Evolutionary conservation across 2,113 vertebrate genomes (phyloP).

Genomic region (Oryzias melastigma): DNA sequence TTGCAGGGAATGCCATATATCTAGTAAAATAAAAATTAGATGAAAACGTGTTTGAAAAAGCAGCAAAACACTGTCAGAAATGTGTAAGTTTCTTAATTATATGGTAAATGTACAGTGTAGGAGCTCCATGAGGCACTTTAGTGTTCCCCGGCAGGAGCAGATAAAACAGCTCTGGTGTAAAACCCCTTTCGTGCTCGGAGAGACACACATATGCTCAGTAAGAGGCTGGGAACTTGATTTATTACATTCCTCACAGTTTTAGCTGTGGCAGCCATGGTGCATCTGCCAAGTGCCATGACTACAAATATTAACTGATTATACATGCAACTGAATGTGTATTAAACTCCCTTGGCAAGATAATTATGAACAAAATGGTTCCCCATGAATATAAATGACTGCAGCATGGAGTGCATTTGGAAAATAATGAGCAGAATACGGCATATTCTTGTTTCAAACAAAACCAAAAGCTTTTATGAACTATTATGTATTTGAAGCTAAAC

Average conservation of each 20-base stretch:
- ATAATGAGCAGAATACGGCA: slow-evolving; percentile 15
- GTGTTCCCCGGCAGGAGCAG: not conserved
- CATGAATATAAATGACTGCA: slow-evolving; percentile 56
- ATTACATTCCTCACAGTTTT: slow-evolving; percentile 8
- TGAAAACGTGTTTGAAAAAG: too few relatives aligned
- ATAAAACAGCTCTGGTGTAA: not conserved
- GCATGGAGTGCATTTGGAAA: slow-evolving; percentile 17
- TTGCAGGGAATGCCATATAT: too few relatives aligned
- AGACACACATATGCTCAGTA: not conserved
- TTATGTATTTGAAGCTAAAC: not conserved
- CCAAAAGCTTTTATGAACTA: slow-evolving; percentile 1
- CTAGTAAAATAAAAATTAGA: too few relatives aligned
- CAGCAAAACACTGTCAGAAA: too few relatives aligned
- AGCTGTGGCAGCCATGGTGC: not conserved
- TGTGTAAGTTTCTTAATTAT: too few relatives aligned
- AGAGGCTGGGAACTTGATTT: not conserved
- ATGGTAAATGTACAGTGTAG: too few relatives aligned
- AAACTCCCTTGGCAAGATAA: slow-evolving; percentile 47
- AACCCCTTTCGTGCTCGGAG: not conserved
- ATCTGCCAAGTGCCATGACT: slow-evolving; percentile 33
- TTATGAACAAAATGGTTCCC: slow-evolving; percentile 34
- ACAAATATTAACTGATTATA: slow-evolving; percentile 51
- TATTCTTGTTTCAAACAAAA: slow-evolving; percentile 24
- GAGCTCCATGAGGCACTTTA: too few relatives aligned
- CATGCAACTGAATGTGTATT: slow-evolving; percentile 52